A percentile compares a stretch with the other conserved stretches of the same genome.
phyloP scores from a whole-genome alignment of 2,797 vertebrate species.

The Acropternis orthonyx region DNA sequence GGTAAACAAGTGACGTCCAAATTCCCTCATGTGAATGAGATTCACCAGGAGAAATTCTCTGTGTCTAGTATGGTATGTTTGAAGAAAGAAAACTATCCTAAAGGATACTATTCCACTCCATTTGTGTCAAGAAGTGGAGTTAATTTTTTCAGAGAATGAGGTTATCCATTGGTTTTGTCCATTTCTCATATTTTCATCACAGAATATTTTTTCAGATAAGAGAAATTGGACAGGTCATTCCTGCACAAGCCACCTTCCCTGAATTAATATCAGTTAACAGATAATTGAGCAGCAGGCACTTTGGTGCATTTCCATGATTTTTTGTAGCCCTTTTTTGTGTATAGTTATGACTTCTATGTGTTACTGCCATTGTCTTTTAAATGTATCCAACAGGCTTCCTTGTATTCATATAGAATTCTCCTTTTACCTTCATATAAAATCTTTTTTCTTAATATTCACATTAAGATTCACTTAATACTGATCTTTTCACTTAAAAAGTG shows the following conservation, averaged over 20 bases:
- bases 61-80: not conserved
- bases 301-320: not conserved
- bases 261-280: not conserved
- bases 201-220: not conserved
- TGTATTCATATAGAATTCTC: not conserved
- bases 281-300: not conserved
- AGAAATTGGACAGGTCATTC: not conserved
- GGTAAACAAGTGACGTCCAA: not conserved
- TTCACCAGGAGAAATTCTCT: not conserved
- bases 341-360: not conserved
- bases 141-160: not conserved
- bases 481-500: not conserved
- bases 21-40: not conserved
- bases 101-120: not conserved
- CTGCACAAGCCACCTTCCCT: not conserved
- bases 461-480: not conserved
- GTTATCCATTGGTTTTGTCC: not conserved
- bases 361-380: not conserved
- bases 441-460: not conserved
- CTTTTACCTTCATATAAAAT: not conserved
- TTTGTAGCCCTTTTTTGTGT: not conserved
- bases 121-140: not conserved
- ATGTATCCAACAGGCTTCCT: not conserved
- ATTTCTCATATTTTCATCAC: not conserved
- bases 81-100: not conserved